Base-by-base conservation (phyloP, 2,888 invertebrate genomes). In the Pandemis cinnamomeana region DNA sequence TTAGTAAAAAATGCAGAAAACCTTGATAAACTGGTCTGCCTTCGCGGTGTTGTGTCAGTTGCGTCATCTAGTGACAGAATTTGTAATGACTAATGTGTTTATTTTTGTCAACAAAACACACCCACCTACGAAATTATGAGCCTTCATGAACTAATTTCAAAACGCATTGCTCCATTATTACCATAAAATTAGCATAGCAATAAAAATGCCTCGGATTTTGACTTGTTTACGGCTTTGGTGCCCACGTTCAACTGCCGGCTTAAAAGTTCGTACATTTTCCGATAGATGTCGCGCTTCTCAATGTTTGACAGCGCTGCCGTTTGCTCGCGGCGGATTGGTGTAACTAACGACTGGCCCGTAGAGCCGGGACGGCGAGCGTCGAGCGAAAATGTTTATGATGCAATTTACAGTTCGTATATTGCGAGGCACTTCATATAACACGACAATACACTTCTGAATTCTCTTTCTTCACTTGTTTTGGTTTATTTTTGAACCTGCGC, bases 371-470 rank as follows among this genome's bases (percentile, higher is more conserved):
- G 75, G 79, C 84, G 82, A 80, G 86, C 80, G 83, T 82, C 81
- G 81, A 84, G 84, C 80, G 83, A 87, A 76, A 79, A 91, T 90
- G 89, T 92, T 93, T 92, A 92, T 88, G 91, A 89, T 86, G 90
- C 90, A 90, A 91, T 92, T 92, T 89, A 89, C 89, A 89, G 89
- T 89, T 87, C 87, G 88, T 91, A 90, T 91, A 91, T 90, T 90
- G 87, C 89, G 81, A 87, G 85, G 82, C 87, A 90, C 89, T 91
- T 91, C 88, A 90, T 89, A 87, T 88, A 89, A 88, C 87, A 87
- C 85, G 87, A 88, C 87, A 88, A 89, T 89, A 89, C 85, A 87
- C 86, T 86, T 83, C 83, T 84, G 83, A 86, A 87, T 88, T 89
- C 82, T 81, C 82, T 86, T 84, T 82, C 80, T 81, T 84, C 82